Base-by-base conservation (phyloP, 2,113 vertebrate species). In the Salvelinus namaycush region DNA sequence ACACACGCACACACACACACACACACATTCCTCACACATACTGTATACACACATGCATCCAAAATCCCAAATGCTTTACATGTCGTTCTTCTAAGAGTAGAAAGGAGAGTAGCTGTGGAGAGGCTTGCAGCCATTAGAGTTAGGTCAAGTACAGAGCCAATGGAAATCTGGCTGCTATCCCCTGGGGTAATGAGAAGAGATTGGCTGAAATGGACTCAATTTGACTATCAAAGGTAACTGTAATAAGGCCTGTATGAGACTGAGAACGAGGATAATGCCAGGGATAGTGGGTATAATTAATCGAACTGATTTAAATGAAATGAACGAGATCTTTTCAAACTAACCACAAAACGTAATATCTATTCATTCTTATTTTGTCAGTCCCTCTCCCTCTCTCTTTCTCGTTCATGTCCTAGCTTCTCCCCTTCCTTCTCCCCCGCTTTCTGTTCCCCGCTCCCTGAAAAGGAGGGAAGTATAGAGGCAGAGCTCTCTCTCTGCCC, bases 181-280 rank as follows among this genome's bases (percentile, higher is more conserved):
- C 83, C 79, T 51, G 74, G 76, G 76, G 60, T 75, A 88, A 90
- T 90, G 75, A 81, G 83, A 76, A 82, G 84, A 87, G 87, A 22
- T 4, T 26, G 64, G 64, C 64, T 27, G 7, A 76, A 70, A 83
- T 77, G 48, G 31, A 74, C 79, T 29, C 7, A 27, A n/a, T 66
- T 29, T 66, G 26, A 22, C 20, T n/a, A 62, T 62, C 78, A 75
- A 83, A 79, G 74, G 62, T 76, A 75, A 7, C 68, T 74, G 65
- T 48, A 81, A 79, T 71, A 69, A 77, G 74, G 77, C 39, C 66
- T 26, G 44, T 72, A 70, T 11, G 54, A 60, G 31, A 80, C 39
- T 75, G 75, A 69, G 44, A 69, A 76, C 69, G 79, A 70, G 26
- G n/a, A 75, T 54, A 64, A 69, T 54, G 9, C 44, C 66, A 31